Conservation (phyloP, 2,888 invertebrate genomes). For the Eremobia ochroleuca region DNA sequence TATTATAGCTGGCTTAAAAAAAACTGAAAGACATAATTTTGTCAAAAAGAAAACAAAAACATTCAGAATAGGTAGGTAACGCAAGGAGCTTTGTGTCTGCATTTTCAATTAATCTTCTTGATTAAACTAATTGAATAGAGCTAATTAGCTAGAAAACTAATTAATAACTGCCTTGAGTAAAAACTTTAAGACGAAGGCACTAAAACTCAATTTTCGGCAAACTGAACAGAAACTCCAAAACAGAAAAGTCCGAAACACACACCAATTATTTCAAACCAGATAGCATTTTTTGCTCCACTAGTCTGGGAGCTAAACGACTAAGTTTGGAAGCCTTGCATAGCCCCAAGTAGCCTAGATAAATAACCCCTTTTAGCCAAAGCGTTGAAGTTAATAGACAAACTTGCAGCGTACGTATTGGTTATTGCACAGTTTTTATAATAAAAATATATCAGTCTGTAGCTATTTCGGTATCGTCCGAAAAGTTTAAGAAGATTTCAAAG, state of each 20-base stretch:
- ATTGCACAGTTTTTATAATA: constrained; percentile 33
- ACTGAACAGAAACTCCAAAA: constrained; percentile 18
- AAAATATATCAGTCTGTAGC: constrained; percentile 10
- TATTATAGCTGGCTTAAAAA: not conserved
- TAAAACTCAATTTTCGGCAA: constrained; percentile 28
- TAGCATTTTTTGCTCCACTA: constrained; percentile 48
- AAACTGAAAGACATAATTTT: not conserved
- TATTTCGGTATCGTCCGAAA: constrained; percentile 25
- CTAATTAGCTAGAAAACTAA: constrained; percentile 26
- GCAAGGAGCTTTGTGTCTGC: not conserved
- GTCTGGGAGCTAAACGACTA: constrained; percentile 11
- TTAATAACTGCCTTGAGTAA: constrained; percentile 7
- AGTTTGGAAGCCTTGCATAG: constrained; percentile 54
- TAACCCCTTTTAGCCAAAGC: constrained; percentile 38
- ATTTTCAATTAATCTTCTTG: not conserved
- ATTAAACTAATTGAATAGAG: constrained; percentile 1
- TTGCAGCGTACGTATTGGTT: constrained; percentile 22
- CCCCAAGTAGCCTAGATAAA: constrained; percentile 42
- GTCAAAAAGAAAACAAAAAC: not conserved
- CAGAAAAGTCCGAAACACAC: constrained; percentile 35
- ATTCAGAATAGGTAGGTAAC: not conserved
- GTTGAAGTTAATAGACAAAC: constrained; percentile 49
- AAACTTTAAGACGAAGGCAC: constrained; percentile 15
- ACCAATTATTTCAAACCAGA: constrained; percentile 46
- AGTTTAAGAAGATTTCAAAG: not conserved